Percentiles rank a stretch among this genome's conserved stretches.
Conservation (phyloP, 2,888 invertebrate species). For the Eupeodes luniger region DNA sequence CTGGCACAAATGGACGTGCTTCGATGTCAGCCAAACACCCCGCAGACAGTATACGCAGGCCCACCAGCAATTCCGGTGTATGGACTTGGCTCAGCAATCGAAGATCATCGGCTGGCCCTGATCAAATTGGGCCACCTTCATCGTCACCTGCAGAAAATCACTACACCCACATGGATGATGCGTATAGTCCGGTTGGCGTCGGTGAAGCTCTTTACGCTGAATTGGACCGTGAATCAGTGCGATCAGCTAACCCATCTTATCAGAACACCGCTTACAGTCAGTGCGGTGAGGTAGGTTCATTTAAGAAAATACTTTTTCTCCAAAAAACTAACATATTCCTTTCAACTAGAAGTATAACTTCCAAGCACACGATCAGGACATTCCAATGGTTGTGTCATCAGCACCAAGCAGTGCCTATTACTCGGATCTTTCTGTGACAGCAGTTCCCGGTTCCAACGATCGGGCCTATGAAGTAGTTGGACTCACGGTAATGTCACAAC, state of each 20-base stretch:
- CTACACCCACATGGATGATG: conserved; percentile 89
- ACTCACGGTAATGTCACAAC: conserved; percentile 85
- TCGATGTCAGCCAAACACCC: conserved; percentile 84
- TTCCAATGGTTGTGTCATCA: conserved; percentile 86
- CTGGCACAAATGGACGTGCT: conserved; percentile 81
- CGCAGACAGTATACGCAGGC: conserved; percentile 84
- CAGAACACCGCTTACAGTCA: conserved; percentile 89
- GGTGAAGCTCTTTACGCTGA: conserved; percentile 90
- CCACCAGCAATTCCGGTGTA: conserved; percentile 84
- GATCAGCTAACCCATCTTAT: conserved; percentile 87
- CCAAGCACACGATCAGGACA: conserved; percentile 84
- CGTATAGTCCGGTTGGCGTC: conserved; percentile 85
- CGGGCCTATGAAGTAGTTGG: conserved; percentile 87
- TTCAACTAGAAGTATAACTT: conserved; percentile 82
- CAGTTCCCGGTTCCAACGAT: conserved; percentile 84
- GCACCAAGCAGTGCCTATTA: conserved; percentile 91
- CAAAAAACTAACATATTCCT: conserved; percentile 30
- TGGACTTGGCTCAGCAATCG: conserved; percentile 84
- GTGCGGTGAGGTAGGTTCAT: conserved; percentile 83
- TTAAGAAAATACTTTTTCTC: not conserved
- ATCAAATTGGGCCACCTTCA: conserved; percentile 85
- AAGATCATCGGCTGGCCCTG: conserved; percentile 83
- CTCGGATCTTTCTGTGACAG: conserved; percentile 87
- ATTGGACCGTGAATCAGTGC: conserved; percentile 86
- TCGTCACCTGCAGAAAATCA: conserved; percentile 88